A percentile compares a stretch with the other conserved stretches of the same genome.
Evolutionary conservation across 92 coral and sea anemone genomes (phyloP).

Genomic region (Bergia puertoricense): DNA sequence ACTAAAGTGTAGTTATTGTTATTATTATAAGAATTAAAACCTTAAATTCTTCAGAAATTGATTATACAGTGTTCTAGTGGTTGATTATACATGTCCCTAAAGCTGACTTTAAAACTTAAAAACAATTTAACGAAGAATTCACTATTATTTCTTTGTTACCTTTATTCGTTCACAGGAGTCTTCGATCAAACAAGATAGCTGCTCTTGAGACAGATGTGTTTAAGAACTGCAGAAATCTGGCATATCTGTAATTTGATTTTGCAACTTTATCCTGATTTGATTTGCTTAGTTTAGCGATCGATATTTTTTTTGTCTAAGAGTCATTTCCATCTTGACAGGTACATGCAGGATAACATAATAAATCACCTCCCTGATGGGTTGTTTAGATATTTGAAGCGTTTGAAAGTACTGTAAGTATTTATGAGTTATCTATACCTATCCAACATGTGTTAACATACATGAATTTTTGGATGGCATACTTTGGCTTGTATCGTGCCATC

Average conservation of each 20-base stretch:
- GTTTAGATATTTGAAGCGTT: conserved; percentile 1
- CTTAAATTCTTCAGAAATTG: no score
- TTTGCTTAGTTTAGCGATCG: background rate
- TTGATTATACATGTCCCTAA: no score
- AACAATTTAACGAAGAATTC: no score
- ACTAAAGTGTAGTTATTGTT: no score
- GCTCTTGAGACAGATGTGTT: background rate
- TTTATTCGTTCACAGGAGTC: conserved; percentile 10
- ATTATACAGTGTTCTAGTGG: no score
- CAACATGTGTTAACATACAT: no score
- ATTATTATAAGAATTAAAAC: no score
- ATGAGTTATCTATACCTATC: background rate
- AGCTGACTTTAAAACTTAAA: no score
- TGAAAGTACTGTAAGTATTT: conserved; percentile 3
- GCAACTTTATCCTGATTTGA: background rate
- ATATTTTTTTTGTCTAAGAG: background rate
- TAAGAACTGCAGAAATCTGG: background rate
- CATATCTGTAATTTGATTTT: conserved; percentile 20
- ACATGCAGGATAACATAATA: background rate
- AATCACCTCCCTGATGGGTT: background rate
- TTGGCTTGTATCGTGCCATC: no score
- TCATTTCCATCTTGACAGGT: background rate
- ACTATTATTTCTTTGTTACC: background rate
- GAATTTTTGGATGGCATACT: no score
- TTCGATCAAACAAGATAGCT: conserved; percentile 12